Conservation (phyloP, 2,113 vertebrate genomes). For the Cercocebus atys region DNA sequence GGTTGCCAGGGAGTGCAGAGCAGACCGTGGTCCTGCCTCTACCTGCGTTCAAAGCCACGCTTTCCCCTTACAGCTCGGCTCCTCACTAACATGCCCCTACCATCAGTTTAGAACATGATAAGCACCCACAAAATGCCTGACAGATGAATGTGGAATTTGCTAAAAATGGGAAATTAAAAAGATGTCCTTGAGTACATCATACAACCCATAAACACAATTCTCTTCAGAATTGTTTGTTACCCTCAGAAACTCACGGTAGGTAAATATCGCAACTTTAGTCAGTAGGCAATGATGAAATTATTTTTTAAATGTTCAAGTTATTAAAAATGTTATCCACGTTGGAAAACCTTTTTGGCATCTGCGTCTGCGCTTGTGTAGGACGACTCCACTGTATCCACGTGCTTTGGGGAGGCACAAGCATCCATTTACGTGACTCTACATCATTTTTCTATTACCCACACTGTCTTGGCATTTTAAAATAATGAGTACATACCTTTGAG, state of each 20-base stretch:
- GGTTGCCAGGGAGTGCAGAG: background rate
- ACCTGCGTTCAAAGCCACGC: no score
- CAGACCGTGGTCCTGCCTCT: no score
- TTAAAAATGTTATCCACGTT: background rate
- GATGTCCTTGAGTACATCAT: rapidly evolving
- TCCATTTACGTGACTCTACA: rapidly evolving
- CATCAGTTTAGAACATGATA: rapidly evolving
- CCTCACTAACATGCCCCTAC: background rate
- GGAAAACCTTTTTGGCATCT: background rate
- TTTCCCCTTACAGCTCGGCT: background rate
- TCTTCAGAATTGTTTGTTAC: background rate
- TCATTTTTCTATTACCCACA: rapidly evolving
- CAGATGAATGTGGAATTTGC: background rate
- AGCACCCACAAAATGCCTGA: background rate
- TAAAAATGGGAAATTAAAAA: background rate
- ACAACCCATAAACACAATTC: background rate
- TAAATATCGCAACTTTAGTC: rapidly evolving
- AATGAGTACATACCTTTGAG: background rate
- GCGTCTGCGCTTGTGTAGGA: background rate
- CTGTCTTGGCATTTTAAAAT: background rate
- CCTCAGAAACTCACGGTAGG: background rate
- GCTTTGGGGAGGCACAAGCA: background rate
- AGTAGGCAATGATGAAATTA: background rate
- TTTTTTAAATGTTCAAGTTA: background rate
- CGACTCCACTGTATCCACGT: rapidly evolving